phyloP scores from a whole-genome alignment of 2,113 vertebrate species.

The Tetraodon nigroviridis region DNA sequence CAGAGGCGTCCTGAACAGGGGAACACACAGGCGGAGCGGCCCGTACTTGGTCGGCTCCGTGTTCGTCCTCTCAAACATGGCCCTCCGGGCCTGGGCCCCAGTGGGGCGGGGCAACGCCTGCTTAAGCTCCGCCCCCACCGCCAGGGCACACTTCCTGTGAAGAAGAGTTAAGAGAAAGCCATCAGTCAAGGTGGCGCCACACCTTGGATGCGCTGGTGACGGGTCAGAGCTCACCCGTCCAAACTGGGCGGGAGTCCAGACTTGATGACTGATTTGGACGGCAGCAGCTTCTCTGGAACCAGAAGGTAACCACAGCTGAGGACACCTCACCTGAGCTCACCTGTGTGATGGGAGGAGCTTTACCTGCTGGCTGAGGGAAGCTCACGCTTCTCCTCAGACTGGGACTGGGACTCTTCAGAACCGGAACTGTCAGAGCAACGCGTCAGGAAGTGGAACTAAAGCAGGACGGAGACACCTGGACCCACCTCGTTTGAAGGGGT shows the following conservation, averaged over 20 bases:
- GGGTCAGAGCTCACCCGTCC: conserved; percentile 50
- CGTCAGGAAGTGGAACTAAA: conserved; percentile 32
- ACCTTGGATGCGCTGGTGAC: background rate
- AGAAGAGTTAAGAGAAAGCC: background rate
- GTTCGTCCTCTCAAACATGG: conserved; percentile 84
- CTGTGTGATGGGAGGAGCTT: conserved; percentile 1
- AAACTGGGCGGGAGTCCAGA: conserved; percentile 57
- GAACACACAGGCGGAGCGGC: background rate
- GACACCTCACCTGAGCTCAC: no score
- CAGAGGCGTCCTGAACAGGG: fast-evolving
- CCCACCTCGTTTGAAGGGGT: conserved; percentile 66
- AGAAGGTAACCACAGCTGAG: background rate
- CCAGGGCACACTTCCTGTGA: conserved; percentile 48
- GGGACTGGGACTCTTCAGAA: conserved; percentile 59
- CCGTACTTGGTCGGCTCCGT: conserved; percentile 77
- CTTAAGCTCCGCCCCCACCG: conserved; percentile 46
- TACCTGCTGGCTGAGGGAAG: conserved; percentile 71
- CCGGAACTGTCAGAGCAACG: conserved; percentile 41
- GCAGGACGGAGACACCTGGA: background rate
- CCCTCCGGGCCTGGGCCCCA: conserved; percentile 80
- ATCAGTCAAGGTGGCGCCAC: background rate
- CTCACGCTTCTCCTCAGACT: conserved; percentile 67
- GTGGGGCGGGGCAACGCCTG: conserved; percentile 76
- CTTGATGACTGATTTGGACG: conserved; percentile 68
- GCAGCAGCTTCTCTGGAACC: conserved; percentile 73